Conservation (phyloP, 2,888 invertebrate species). For the Macrophya alboannulata region DNA sequence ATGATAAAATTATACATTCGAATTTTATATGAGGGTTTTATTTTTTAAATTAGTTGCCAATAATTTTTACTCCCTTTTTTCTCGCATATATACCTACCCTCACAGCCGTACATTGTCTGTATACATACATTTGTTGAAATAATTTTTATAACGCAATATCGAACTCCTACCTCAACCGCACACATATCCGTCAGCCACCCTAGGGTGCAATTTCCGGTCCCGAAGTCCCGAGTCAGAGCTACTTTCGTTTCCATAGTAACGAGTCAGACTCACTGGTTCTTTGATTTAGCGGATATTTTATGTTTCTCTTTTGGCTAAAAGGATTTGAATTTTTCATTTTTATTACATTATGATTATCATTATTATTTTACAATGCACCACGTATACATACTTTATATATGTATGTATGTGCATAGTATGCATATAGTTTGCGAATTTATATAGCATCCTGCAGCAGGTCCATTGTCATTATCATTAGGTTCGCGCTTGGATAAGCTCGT, state of each 20-base stretch:
- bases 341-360: neutral
- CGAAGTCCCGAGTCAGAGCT: neutral
- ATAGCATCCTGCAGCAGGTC: conserved; percentile 56
- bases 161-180: neutral
- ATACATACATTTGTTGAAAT: neutral
- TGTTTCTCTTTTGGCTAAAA: neutral
- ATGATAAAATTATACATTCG: neutral
- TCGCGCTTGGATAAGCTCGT: conserved; percentile 76
- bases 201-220: conserved; percentile 19
- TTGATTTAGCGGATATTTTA: conserved; percentile 4
- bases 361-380: neutral
- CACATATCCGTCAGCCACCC: conserved; percentile 12
- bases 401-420: neutral
- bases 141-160: neutral
- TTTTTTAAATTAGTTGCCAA: neutral
- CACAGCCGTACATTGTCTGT: too few relatives aligned
- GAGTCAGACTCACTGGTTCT: neutral
- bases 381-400: too few relatives aligned
- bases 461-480: conserved; percentile 77
- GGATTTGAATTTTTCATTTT: neutral
- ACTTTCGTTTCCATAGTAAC: conserved; percentile 20
- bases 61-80: neutral
- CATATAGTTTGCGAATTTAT: neutral
- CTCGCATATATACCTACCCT: neutral
- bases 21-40: neutral